Evolutionary conservation across 2,113 vertebrate genomes (phyloP).

Genomic region (Tyto alba): DNA sequence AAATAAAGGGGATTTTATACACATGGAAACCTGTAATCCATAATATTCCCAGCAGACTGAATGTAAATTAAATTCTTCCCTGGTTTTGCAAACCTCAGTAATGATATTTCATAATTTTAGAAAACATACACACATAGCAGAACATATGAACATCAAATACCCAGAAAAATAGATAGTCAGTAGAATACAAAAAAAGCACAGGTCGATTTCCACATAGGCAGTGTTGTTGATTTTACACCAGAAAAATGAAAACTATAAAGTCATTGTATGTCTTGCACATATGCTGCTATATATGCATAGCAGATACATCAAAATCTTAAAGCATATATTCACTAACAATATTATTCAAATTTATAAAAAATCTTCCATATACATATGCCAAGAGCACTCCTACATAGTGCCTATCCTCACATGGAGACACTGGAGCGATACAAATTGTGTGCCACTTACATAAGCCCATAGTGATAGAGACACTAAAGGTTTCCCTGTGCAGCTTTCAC

Average conservation of each 20-base stretch:
- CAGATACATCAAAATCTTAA: background rate
- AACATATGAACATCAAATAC: background rate
- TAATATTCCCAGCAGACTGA: background rate
- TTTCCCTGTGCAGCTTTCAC: background rate
- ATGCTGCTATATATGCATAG: background rate
- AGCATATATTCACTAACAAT: background rate
- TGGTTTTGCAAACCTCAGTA: background rate
- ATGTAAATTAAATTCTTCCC: background rate
- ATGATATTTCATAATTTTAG: background rate
- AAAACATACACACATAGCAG: background rate
- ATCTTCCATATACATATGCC: accelerated
- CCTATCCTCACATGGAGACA: background rate
- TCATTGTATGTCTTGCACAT: background rate
- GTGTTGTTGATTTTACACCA: background rate
- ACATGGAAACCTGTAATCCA: background rate
- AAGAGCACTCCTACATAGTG: background rate
- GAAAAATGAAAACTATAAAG: background rate
- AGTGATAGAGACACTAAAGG: background rate
- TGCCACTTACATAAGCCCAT: background rate
- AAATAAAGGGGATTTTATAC: background rate
- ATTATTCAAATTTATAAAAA: background rate
- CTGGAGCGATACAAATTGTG: background rate
- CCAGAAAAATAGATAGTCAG: background rate
- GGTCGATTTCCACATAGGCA: background rate
- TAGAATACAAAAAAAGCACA: background rate